Base-by-base conservation (phyloP, 2,888 invertebrate species). In the Tholera decimalis region DNA sequence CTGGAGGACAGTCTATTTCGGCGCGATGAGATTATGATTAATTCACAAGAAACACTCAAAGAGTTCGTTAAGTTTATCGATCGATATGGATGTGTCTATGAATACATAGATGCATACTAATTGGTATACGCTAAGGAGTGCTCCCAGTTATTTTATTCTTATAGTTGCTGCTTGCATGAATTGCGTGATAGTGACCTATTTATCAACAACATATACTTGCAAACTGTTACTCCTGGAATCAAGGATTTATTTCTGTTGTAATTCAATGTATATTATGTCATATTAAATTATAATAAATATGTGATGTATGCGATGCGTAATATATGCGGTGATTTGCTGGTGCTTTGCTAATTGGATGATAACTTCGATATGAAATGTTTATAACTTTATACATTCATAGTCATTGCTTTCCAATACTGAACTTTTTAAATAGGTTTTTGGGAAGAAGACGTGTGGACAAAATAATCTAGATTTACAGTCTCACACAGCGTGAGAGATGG, bases 1-100 rank as follows among this genome's bases (percentile, higher is more conserved):
- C 83, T 85, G 86, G 88, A 92, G 91, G 92, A 92, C 92, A 91
- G 86, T 90, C 93, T 94, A 93, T 94, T 94, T 94, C 91, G 92
- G 93, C 89, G 86, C 89, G 91, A 93, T 92, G 93, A 92, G 89
- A 92, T 92, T 92, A 92, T 92, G 88, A 92, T 87, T 85, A 88
- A 87, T 85, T 85, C 79, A 83, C 83, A 78, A 83, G 83, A 86
- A 86, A 84, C 83, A 64, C 66, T 72, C 66, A 63, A 66, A 75
- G 59, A 77, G 62, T 61, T 75, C 60, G 59, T 82, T 74, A 78
- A 78, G 73, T 81, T 78, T 60, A 64, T 65, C 51, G 53, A 82
- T 77, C 59, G 58, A 73, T 74, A 64, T 26, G 11, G 59, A 43
- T 55, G 33, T 46, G 35, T 50, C 35, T 51, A 50, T 54, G 51